Evolutionary conservation across 2,113 vertebrate species (phyloP).

Genomic region (Thymallus thymallus): DNA sequence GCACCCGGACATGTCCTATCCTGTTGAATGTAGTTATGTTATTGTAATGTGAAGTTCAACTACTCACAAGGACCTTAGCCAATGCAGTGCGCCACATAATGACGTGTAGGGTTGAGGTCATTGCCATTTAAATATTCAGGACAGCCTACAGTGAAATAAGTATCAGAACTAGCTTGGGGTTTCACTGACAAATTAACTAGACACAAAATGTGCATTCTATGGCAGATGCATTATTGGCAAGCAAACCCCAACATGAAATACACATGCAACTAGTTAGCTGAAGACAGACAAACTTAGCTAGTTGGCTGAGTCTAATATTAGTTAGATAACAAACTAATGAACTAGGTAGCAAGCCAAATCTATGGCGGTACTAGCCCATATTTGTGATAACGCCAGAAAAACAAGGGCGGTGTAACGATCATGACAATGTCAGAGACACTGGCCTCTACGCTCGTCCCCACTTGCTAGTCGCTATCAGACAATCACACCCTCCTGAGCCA

Average conservation of each 20-base stretch:
- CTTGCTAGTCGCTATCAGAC: constrained; percentile 14
- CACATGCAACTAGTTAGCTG: not conserved
- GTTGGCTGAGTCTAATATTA: not conserved
- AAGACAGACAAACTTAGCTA: not conserved
- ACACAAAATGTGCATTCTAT: not conserved
- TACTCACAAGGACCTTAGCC: no score
- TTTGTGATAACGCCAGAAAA: not conserved
- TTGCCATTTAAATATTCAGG: no score
- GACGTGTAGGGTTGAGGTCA: no score
- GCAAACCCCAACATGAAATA: not conserved
- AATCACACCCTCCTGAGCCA: constrained; percentile 14
- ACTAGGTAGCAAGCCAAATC: not conserved
- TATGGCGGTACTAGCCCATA: not conserved
- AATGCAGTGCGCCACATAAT: no score
- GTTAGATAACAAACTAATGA: not conserved
- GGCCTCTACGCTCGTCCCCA: not conserved
- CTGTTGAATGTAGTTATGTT: no score
- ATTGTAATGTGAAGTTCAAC: no score
- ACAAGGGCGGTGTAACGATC: not conserved
- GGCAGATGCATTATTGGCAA: not conserved
- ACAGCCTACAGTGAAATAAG: no score
- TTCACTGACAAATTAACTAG: no score
- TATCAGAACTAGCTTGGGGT: no score
- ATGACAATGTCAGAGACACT: constrained; percentile 9
- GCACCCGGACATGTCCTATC: no score